Evolutionary conservation across 2,113 vertebrate genomes (phyloP).

Genomic region (Leptosomus discolor): DNA sequence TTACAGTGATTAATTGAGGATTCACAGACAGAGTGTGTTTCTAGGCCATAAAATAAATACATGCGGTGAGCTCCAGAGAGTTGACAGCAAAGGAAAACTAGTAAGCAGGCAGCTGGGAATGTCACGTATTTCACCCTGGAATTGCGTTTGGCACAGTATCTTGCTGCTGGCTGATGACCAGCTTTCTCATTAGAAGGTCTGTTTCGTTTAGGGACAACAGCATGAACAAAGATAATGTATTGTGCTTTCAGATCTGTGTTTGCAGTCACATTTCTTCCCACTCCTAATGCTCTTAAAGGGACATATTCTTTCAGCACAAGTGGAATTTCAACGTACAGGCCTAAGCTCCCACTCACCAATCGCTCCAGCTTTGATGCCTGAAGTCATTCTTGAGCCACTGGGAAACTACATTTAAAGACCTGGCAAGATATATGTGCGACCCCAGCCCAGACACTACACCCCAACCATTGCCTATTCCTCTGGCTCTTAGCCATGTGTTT

Average conservation of each 20-base stretch:
- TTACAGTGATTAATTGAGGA: background rate
- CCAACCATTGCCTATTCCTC: background rate
- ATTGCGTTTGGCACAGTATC: background rate
- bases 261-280: background rate
- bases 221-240: background rate
- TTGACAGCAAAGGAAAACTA: background rate
- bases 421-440: no score
- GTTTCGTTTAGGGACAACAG: background rate
- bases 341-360: background rate
- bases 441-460: background rate
- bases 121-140: background rate
- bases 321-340: background rate
- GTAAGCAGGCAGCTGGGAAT: background rate
- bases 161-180: background rate
- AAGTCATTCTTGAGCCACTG: background rate
- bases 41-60: background rate
- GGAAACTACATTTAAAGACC: background rate
- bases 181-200: background rate
- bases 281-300: background rate
- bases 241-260: background rate
- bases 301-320: background rate
- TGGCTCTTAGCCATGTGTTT: background rate
- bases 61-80: background rate
- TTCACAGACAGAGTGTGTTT: background rate
- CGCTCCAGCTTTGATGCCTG: background rate